A percentile compares a stretch with the other conserved stretches of the same genome.
These are phyloP conservation scores for Drosophila kikkawai DNA, from an alignment of 1,140 invertebrate species.

Conservation along the genomic window DNA sequence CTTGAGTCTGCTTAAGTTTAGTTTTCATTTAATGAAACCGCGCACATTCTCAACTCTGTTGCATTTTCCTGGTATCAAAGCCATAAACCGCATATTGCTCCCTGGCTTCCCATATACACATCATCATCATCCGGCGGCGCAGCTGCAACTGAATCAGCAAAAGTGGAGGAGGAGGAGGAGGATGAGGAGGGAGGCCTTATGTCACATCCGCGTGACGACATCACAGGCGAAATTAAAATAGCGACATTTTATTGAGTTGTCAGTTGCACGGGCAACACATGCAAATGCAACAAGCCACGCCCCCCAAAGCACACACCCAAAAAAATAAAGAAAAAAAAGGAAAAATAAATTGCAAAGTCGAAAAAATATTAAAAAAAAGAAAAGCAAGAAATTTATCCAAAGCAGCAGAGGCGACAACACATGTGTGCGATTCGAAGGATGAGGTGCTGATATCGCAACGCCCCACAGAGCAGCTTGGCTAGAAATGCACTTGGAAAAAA, in stretches of 20 bases:
- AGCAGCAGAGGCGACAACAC: constrained; percentile 38
- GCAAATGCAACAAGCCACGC: constrained; percentile 66
- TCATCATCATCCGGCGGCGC: constrained; percentile 60
- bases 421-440: constrained; percentile 52
- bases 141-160: constrained; percentile 54
- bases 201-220: constrained; percentile 67
- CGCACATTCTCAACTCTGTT: constrained; percentile 36
- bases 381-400: constrained; percentile 32
- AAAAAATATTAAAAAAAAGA: constrained; percentile 9
- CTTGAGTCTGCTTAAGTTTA: constrained; percentile 30
- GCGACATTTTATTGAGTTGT: constrained; percentile 83
- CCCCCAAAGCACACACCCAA: constrained; percentile 66
- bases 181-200: constrained; percentile 25
- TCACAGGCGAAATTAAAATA: constrained; percentile 71
- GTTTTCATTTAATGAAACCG: constrained; percentile 36
- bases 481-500: constrained; percentile 11
- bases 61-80: constrained; percentile 63
- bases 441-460: constrained; percentile 75
- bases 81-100: constrained; percentile 63
- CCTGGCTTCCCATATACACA: constrained; percentile 70
- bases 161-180: constrained; percentile 12
- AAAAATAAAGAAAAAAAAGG: constrained; percentile 33
- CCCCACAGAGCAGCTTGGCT: constrained; percentile 48
- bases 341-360: constrained; percentile 22
- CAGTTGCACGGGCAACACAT: constrained; percentile 69